Percentiles rank a stretch among this genome's conserved stretches.
Evolutionary conservation across 2,797 vertebrate genomes (phyloP).

Genomic region (Poecilia picta): DNA sequence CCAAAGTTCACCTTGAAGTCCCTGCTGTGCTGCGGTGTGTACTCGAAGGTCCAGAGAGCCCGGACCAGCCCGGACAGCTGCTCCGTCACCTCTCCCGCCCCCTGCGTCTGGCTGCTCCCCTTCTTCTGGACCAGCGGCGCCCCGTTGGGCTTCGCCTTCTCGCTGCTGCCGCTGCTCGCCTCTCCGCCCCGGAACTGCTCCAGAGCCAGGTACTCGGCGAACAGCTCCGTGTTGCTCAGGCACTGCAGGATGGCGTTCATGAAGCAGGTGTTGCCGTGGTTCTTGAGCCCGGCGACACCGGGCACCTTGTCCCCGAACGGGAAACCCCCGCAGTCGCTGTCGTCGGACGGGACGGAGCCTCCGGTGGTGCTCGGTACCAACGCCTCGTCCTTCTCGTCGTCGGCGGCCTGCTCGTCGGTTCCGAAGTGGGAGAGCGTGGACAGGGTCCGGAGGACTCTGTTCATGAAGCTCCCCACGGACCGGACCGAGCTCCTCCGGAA

Average conservation of each 20-base stretch:
- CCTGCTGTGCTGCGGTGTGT: slow-evolving; percentile 96
- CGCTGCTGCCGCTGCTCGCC: slow-evolving; percentile 52
- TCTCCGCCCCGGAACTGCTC: slow-evolving; percentile 88
- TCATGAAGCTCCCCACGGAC: slow-evolving; percentile 93
- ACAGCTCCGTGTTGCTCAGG: slow-evolving; percentile 98
- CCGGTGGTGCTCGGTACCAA: slow-evolving; percentile 72
- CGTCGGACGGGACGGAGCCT: slow-evolving; percentile 78
- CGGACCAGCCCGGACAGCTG: slow-evolving; percentile 95
- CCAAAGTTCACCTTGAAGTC: slow-evolving; percentile 91
- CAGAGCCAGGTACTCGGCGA: slow-evolving; percentile 94
- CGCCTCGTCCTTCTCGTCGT: slow-evolving; percentile 81
- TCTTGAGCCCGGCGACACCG: slow-evolving; percentile 93
- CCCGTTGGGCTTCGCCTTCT: slow-evolving; percentile 80
- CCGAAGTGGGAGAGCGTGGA: slow-evolving; percentile 92
- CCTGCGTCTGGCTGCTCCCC: slow-evolving; percentile 59
- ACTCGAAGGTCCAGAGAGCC: slow-evolving; percentile 96
- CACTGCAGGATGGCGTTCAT: slow-evolving; percentile 99
- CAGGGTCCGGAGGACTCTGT: slow-evolving; percentile 92
- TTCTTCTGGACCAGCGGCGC: slow-evolving; percentile 78
- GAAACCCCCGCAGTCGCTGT: slow-evolving; percentile 84
- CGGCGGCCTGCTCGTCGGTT: slow-evolving; percentile 81
- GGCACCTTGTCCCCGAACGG: slow-evolving; percentile 84
- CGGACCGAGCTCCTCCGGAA: slow-evolving; percentile 87
- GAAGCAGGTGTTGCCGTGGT: slow-evolving; percentile 99
- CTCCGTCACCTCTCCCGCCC: slow-evolving; percentile 91